phyloP scores from a whole-genome alignment of 2,797 vertebrate genomes.

The Coccyzus lansbergi region DNA sequence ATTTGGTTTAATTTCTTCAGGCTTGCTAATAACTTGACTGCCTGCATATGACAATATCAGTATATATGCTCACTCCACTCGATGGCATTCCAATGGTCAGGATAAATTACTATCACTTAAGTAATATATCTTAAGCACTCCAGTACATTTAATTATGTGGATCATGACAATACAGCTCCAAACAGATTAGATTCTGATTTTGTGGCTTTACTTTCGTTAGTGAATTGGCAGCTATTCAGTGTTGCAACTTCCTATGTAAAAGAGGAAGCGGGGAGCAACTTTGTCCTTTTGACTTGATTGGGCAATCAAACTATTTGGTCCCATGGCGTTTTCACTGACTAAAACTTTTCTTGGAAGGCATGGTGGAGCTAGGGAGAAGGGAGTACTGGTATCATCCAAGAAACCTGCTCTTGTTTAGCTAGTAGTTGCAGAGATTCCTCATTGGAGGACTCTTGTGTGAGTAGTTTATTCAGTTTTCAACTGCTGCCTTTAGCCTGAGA shows the following conservation, averaged over 20 bases:
- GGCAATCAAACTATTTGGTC: neutral
- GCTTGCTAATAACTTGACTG: neutral
- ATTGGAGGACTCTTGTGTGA: neutral
- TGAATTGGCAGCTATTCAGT: neutral
- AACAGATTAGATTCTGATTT: neutral
- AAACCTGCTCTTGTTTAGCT: neutral
- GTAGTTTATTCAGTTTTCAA: neutral
- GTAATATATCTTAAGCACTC: neutral
- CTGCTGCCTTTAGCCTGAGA: neutral
- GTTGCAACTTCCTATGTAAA: neutral
- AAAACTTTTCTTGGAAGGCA: neutral
- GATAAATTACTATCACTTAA: neutral
- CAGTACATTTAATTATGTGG: neutral
- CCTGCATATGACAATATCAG: neutral
- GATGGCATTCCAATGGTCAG: neutral
- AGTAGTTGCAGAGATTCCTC: neutral
- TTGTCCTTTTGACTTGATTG: neutral
- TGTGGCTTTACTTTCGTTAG: neutral
- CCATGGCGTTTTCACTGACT: neutral
- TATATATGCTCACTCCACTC: neutral
- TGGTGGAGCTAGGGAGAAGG: neutral
- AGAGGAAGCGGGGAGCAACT: neutral
- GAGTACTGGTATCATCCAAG: neutral
- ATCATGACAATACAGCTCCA: neutral
- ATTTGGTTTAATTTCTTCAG: neutral